Base-by-base conservation (phyloP, 1,140 invertebrate genomes). In the Phthorimaea operculella region DNA sequence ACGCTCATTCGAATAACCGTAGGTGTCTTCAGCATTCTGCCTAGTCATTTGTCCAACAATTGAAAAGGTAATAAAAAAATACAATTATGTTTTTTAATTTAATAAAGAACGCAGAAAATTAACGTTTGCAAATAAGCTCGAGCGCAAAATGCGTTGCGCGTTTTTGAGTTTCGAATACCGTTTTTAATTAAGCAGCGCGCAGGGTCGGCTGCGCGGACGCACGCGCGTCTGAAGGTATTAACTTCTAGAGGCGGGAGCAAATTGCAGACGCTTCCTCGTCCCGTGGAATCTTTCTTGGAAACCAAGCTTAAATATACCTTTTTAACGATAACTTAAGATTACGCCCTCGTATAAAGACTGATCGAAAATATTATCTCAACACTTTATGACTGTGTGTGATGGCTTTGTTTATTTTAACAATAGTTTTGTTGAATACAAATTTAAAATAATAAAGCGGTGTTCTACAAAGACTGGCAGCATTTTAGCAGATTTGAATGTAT, bases 111-210 rank as follows among this genome's bases (percentile, higher is more conserved):
- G 12, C 17, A 45, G 14, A 12, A 59, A 54, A 59, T 54, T 54
- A 59, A 48, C 49, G 52, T 59, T 54, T 47, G 49, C 57, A 59
- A 59, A 59, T 59, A 59, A 54, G 57, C 51, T 47, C 15, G 15
- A n/a, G 52, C 34, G 49, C 57, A 54, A 11, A 45, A 34, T 52
- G 50, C 36, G 33, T 57, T 61, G 16, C 47, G 50, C 36, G 33
- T 57, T 61, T 57, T 60, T 51, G 47, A 57, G 54, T 60, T 60
- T 60, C 51, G 59, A 54, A 52, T 62, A 62, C 62, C 55, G 58
- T 57, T 63, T 63, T 63, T 63, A 63, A 63, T 63, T 63, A 63
- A 63, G 49, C 44, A 14, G 47, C 33, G 59, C 47, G 47, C 44
- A 47, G 21, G 48, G 11, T 42, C 48, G 33, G 28, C 6, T 33